Percentiles rank a stretch among this genome's conserved stretches.
phyloP scores from a whole-genome alignment of 2,797 vertebrate genomes.

The Taenioides sp. region DNA sequence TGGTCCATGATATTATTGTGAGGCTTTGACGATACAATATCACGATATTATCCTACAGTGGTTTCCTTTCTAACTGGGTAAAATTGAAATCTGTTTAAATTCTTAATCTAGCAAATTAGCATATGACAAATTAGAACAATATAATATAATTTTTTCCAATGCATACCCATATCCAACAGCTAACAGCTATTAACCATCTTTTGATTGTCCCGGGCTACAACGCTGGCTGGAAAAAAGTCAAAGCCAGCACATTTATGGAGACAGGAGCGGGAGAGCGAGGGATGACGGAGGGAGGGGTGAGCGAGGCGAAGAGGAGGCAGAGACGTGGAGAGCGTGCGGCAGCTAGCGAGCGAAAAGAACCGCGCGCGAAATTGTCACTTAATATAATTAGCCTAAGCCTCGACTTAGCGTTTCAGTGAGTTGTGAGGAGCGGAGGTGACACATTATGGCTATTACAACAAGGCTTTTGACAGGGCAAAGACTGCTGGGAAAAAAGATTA shows the following conservation, averaged over 20 bases:
- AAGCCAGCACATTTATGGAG: slow-evolving; percentile 87
- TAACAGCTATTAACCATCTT: slow-evolving; percentile 94
- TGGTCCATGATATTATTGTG: no score
- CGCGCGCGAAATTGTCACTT: slow-evolving; percentile 76
- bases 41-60: no score
- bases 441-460: slow-evolving; percentile 55
- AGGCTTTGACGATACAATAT: no score
- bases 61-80: no score
- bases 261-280: slow-evolving; percentile 60
- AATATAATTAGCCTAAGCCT: slow-evolving; percentile 72
- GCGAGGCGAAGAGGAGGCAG: slow-evolving; percentile 10
- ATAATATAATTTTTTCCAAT: slow-evolving; percentile 50
- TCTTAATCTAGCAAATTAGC: background rate
- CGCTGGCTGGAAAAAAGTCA: slow-evolving; percentile 90
- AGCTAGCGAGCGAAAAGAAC: slow-evolving; percentile 80
- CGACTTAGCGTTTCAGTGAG: slow-evolving; percentile 75
- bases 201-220: slow-evolving; percentile 87
- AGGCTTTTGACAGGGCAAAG: slow-evolving; percentile 35
- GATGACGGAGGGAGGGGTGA: slow-evolving; percentile 4
- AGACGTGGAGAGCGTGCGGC: slow-evolving; percentile 14
- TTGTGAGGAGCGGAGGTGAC: slow-evolving; percentile 55
- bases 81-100: no score
- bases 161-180: slow-evolving; percentile 84
- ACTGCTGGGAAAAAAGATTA: slow-evolving; percentile 3
- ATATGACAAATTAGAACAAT: background rate